Evolutionary conservation across 2,797 vertebrate species (phyloP), one percentile per base, ranked within the genome.

Genomic region (Anguilla obscura): DNA sequence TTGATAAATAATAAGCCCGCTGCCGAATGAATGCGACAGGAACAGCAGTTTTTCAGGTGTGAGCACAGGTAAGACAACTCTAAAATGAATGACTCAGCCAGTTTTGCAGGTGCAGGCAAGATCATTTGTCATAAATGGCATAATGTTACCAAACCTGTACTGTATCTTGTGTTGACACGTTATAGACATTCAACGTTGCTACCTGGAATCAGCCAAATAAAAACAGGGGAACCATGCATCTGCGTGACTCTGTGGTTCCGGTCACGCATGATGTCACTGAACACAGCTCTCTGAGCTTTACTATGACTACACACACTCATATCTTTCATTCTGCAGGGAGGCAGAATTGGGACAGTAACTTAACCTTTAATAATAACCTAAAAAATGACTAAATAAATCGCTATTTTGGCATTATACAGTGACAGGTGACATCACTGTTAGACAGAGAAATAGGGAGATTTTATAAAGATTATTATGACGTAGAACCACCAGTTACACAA

Each of bases 201-300:
- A 76, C 71, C 2, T 30, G 3, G 33, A 71, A 30, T 71, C n/a
- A 27, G 33, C 69, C 27, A 71, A 71, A 71, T 33, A 71, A 71
- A 71, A 84, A 52, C 10, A 33, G 10, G 48, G 3, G 52, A 56
- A 56, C 40, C 12, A 4, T 27, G 50, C 82, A 3, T 63, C 9
- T 36, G 27, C 33, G 63, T 89, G 88, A 79, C 91, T 90, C 82
- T 89, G 88, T 89, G 92, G 88, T 58, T 85, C 88, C 90, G 94
- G 94, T 93, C 94, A 92, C 83, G 86, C 89, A 89, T 82, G 92
- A 30, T 91, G 91, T 60, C 88, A 86, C 89, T 90, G 84, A 86
- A 76, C 1, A 8, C 85, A 88, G 92, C 91, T 88, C 88, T 82
- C 5, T 86, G 90, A 56, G 92, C 89, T 90, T 86, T 24, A 24